Percentiles rank a stretch among this genome's conserved stretches.
Evolutionary conservation across 1,140 invertebrate species (phyloP).

Genomic region (Drosophila malerkotliana): DNA sequence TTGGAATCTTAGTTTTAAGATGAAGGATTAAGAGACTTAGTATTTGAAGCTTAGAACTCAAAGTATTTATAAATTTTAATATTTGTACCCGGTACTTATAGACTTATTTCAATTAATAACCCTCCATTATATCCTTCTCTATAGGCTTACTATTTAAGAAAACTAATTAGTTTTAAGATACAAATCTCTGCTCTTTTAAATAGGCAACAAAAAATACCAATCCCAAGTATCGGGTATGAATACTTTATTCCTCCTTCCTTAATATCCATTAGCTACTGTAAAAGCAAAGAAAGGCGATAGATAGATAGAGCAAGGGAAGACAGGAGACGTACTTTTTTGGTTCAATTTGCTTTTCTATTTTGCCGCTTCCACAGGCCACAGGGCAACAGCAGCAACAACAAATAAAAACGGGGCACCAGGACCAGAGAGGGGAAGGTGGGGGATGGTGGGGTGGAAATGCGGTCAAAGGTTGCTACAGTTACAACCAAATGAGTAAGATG

Average conservation of each 20-base stretch:
- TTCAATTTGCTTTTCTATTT: conserved; percentile 49
- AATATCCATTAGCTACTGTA: background rate
- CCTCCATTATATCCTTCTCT: too few species aligned
- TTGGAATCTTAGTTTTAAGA: too few species aligned
- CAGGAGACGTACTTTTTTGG: conserved; percentile 31
- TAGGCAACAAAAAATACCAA: too few species aligned
- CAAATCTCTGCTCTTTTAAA: background rate
- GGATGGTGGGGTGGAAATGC: conserved; percentile 10
- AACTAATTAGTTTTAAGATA: too few species aligned
- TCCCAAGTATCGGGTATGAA: too few species aligned
- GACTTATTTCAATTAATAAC: too few species aligned
- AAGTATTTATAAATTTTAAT: too few species aligned
- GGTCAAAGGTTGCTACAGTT: conserved; percentile 62
- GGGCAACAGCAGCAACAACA: conserved; percentile 33
- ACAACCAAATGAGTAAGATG: conserved; percentile 51
- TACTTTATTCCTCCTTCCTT: background rate
- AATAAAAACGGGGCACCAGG: background rate
- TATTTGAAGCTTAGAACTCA: too few species aligned
- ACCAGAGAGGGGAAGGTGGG: background rate
- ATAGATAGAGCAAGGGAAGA: conserved; percentile 11
- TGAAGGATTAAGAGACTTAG: too few species aligned
- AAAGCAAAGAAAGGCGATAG: background rate
- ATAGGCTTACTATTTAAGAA: too few species aligned
- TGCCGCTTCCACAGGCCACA: conserved; percentile 49
- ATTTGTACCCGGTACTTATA: too few species aligned